Base-by-base conservation (phyloP, 2,888 invertebrate species). In the Scaptomyza parva region DNA sequence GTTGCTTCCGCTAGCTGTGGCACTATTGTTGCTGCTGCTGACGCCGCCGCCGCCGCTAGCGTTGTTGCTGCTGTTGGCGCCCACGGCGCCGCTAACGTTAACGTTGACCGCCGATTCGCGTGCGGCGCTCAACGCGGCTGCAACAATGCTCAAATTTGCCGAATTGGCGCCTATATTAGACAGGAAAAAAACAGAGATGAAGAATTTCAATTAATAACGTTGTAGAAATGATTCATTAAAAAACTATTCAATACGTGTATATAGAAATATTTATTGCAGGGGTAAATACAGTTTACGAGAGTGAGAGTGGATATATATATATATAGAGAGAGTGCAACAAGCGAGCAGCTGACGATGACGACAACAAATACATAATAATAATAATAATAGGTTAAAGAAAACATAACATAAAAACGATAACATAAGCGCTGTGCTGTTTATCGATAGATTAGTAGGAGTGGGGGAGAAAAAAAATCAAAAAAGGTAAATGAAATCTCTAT, bases 61-160 rank as follows among this genome's bases (percentile, higher is more conserved):
- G 44, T 64, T 51, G 63, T 61, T 85, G 62, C 86, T 82, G 61
- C 75, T 86, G 33, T 74, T 84, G 43, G 79, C 79, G 80, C 80
- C 80, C 80, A 80, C 86, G 47, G 80, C 80, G 86, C 81, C 64
- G 86, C 64, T 67, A 61, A 65, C 61, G 55, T 73, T 66, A 8
- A 70, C 73, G 67, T 62, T 68, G 7, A 37, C 68, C 24, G 53
- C 66, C 17, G 70, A 64, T 44, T 77, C 76, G 45, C 86, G 75
- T 17, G 83, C 78, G 52, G 88, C 88, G 76, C 67, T 86, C 59
- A 89, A 74, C 35, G 85, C 81, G 58, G 87, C 89, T 43, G 88
- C 82, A 58, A 90, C 84, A 37, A 77, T 85, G 82, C 82, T 77
- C 14, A 85, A 70, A 69, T 78, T 88, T 39, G 84, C 76, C 22